These are phyloP conservation scores for Oceanodroma tethys DNA, from an alignment of 2,113 vertebrate genomes.

Conservation along the genomic window DNA sequence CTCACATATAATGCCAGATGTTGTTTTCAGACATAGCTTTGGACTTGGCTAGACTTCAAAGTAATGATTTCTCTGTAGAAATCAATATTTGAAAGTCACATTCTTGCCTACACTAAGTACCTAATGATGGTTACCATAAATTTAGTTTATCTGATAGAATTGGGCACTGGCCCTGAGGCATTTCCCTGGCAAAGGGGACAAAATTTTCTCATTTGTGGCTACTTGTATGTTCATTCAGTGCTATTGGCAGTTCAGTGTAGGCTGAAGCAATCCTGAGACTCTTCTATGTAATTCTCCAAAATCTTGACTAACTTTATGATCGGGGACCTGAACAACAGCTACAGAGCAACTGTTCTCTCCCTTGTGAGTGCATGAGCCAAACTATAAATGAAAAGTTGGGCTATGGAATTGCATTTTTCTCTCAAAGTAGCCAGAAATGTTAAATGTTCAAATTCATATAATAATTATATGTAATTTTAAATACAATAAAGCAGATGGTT, in stretches of 20 bases:
- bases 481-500: constrained; percentile 22
- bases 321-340: background rate
- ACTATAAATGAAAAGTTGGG: background rate
- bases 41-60: background rate
- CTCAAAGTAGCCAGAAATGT: background rate
- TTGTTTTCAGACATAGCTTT: background rate
- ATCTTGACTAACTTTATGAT: background rate
- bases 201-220: background rate
- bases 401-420: background rate
- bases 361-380: background rate
- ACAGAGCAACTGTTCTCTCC: background rate
- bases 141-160: background rate
- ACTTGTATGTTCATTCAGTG: background rate
- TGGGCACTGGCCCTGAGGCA: background rate
- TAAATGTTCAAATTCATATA: background rate
- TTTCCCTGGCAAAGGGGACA: background rate
- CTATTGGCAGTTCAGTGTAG: background rate
- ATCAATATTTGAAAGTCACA: background rate
- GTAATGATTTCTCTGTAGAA: background rate
- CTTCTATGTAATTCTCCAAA: background rate
- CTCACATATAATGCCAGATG: background rate
- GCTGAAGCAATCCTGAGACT: background rate
- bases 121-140: background rate
- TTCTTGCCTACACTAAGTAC: background rate
- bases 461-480: constrained; percentile 10